Percentiles rank a stretch among this genome's conserved stretches.
Evolutionary conservation across 1,140 invertebrate genomes (phyloP).

Genomic region (Cyclargus thomasi): DNA sequence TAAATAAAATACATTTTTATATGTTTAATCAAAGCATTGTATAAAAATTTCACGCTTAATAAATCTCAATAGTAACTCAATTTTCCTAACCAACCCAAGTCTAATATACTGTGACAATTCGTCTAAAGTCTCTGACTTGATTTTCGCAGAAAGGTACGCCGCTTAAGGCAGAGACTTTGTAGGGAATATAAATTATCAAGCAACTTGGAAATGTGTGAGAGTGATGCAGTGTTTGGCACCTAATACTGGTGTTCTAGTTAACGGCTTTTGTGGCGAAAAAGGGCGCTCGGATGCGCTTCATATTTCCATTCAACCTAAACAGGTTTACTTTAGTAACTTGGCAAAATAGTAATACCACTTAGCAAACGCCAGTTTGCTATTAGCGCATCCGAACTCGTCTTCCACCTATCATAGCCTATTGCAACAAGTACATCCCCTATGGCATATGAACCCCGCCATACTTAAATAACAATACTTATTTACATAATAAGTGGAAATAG

Average conservation of each 20-base stretch:
- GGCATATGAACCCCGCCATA: background rate
- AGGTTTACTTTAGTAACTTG: no score
- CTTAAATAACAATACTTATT: background rate
- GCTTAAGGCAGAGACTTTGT: no score
- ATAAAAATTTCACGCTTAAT: conserved; percentile 12
- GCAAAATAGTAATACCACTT: no score
- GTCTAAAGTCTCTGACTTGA: background rate
- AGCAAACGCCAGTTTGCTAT: no score
- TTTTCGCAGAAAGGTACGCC: no score
- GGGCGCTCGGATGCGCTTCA: no score
- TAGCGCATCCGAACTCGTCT: no score
- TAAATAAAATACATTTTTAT: conserved; percentile 4
- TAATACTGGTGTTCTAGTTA: no score
- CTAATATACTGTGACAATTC: background rate
- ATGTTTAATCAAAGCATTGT: conserved; percentile 13
- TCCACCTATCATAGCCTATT: no score
- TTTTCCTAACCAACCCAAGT: conserved; percentile 1
- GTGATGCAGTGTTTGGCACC: no score
- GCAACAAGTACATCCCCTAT: background rate
- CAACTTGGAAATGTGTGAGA: background rate
- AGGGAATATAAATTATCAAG: background rate
- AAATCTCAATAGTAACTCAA: conserved; percentile 14
- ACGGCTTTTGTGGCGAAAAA: no score
- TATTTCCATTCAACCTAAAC: no score
- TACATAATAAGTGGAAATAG: background rate